phyloP scores from a whole-genome alignment of 2,113 vertebrate species.

The Cryptotis parvus region DNA sequence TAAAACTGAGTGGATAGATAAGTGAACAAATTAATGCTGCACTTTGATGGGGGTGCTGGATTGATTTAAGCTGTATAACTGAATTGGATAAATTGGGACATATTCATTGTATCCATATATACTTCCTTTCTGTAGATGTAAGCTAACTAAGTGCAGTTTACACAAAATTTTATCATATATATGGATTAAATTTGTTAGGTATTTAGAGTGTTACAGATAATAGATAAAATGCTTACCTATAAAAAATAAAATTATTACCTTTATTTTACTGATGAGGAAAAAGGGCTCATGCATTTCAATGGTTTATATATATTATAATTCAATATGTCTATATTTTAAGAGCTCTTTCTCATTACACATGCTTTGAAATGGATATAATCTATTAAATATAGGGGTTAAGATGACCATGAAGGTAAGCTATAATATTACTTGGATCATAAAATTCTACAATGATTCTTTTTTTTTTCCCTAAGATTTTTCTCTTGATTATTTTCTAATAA shows the following conservation, averaged over 20 bases:
- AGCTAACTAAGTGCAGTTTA: background rate
- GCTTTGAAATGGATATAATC: background rate
- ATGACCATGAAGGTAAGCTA: background rate
- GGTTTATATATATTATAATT: background rate
- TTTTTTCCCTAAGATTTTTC: background rate
- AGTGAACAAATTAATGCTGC: background rate
- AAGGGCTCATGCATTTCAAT: background rate
- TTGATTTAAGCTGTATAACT: constrained; percentile 11
- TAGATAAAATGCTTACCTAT: background rate
- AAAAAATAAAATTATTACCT: background rate
- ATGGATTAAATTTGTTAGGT: background rate
- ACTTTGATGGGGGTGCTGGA: background rate
- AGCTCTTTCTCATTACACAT: no score
- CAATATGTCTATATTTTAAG: no score
- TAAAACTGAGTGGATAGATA: background rate
- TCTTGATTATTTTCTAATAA: background rate
- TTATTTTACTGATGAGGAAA: background rate
- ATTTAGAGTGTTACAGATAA: background rate
- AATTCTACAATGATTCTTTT: background rate
- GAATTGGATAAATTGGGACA: background rate
- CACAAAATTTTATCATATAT: background rate
- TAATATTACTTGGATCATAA: background rate
- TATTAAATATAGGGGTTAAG: background rate
- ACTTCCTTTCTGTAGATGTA: background rate
- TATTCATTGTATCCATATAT: background rate